A percentile compares a stretch with the other conserved stretches of the same genome.
Evolutionary conservation across 2,113 vertebrate genomes (phyloP).

Genomic region (Columbina picui): DNA sequence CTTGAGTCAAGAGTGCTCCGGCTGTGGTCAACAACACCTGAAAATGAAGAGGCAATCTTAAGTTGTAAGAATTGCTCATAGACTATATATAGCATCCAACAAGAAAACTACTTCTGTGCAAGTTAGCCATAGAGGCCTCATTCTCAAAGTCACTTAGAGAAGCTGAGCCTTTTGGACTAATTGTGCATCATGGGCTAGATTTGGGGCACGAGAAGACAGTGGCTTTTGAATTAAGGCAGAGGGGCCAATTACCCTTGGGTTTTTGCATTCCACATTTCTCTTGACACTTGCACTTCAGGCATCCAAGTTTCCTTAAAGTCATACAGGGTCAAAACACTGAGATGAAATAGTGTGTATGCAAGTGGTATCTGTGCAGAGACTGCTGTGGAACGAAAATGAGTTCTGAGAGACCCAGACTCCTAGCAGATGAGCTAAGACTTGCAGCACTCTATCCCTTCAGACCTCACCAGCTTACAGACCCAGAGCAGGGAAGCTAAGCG

Average conservation of each 20-base stretch:
- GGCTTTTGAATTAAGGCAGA: background rate
- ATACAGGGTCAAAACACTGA: background rate
- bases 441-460: background rate
- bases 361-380: background rate
- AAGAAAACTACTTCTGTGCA: background rate
- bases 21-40: background rate
- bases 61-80: background rate
- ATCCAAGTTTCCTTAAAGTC: background rate
- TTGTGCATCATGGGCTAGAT: background rate
- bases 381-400: background rate
- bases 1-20: background rate
- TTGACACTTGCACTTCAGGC: background rate
- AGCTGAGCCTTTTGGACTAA: background rate
- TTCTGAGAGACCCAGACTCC: background rate
- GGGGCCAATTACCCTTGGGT: background rate
- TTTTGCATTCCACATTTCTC: background rate
- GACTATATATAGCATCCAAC: background rate
- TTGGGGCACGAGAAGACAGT: background rate
- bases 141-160: background rate
- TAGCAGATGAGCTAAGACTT: background rate
- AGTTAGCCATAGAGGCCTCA: background rate
- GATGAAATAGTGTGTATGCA: background rate
- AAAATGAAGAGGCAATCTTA: background rate
- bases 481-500: background rate
- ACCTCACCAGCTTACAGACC: background rate